Conservation (phyloP, 2,113 vertebrate species). For the Oreochromis tanganicae region DNA sequence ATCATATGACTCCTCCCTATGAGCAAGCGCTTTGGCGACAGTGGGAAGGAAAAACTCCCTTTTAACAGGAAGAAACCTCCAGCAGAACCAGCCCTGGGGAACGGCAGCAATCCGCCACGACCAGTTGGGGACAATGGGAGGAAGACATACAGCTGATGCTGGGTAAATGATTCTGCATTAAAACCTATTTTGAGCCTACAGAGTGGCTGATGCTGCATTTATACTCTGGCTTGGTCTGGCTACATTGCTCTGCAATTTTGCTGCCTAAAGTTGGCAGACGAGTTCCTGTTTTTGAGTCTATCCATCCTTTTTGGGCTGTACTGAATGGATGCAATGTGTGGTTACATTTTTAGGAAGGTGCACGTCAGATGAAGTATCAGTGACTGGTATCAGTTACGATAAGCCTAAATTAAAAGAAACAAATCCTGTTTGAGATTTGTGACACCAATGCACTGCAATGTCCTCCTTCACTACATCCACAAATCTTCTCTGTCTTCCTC, state of each 20-base stretch:
- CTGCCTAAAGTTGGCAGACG: not conserved
- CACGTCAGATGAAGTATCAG: fast-evolving
- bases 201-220: not conserved
- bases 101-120: fast-evolving
- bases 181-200: not conserved
- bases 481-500: not conserved
- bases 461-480: not conserved
- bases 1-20: not conserved
- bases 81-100: not conserved
- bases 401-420: not conserved
- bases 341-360: not conserved
- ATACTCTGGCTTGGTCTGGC: not conserved
- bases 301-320: fast-evolving
- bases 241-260: not conserved
- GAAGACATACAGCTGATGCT: fast-evolving
- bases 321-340: not conserved
- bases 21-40: fast-evolving
- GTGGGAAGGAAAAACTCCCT: not conserved
- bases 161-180: not conserved
- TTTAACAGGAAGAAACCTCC: not conserved
- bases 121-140: not conserved
- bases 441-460: fast-evolving
- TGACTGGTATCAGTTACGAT: fast-evolving
- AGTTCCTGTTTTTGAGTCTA: not conserved
- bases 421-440: not conserved